Base-by-base conservation (phyloP, 2,888 invertebrate genomes). In the Athalia circularis region DNA sequence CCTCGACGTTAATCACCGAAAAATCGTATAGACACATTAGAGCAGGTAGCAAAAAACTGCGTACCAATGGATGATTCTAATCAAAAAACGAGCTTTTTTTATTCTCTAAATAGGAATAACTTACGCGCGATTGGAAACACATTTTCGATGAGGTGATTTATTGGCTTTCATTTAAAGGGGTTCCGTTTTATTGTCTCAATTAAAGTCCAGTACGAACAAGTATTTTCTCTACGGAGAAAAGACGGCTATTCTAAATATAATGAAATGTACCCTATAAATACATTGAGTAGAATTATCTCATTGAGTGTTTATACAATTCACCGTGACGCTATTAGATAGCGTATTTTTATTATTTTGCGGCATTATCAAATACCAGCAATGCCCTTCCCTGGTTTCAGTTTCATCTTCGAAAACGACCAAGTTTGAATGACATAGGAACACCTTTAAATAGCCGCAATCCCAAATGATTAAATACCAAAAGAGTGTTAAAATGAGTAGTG, bases 401-500 rank as follows among this genome's bases (percentile, higher is more conserved):
- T 79, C 50, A 61, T 65, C 48, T 76, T 78, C 75, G 68, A 79
- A 68, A 80, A 79, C 67, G 77, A 80, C 74, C 77, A 79, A 82
- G 43, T 80, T 79, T 65, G 57, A 79, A 79, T 78, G 79, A 70
- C 68, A 72, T 76, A 78, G 81, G 84, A 85, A 83, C 82, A 81
- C 86, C 81, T 85, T 83, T 83, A 85, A 85, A 84, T 82, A 79
- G 78, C 81, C 79, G 80, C 78, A 79, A 82, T 78, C 29, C 67
- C 29, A 48, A 67, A 81, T 77, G 64, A 79, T 81, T 65, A 64
- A 75, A 77, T 78, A 78, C 52, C 81, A 74, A 80, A 80, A 77
- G 80, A 78, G 59, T 54, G 80, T 81, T 75, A 81, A 75, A 72
- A 78, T 72, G 65, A 65, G 72, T 78, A 54, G 50, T 77, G 61